Conservation (phyloP, 1,140 invertebrate species). For the Ceratina australensis region DNA sequence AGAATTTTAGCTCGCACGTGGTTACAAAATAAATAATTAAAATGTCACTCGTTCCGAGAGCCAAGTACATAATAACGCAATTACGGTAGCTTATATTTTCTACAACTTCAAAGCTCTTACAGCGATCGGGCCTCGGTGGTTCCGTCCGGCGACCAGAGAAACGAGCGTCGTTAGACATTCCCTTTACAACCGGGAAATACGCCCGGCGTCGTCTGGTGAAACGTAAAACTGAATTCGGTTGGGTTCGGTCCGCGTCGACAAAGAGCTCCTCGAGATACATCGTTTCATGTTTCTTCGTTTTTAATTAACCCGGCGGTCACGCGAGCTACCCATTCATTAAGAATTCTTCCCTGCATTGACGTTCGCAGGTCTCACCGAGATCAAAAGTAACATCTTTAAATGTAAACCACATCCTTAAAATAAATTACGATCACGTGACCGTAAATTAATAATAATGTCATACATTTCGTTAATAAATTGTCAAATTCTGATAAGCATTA, state of each 20-base stretch:
- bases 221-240: background rate
- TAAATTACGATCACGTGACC: too few species aligned
- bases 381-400: too few species aligned
- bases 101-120: background rate
- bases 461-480: too few species aligned
- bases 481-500: too few species aligned
- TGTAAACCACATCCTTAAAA: too few species aligned
- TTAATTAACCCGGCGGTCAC: slow-evolving; percentile 28
- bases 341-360: slow-evolving; percentile 15
- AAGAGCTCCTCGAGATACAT: background rate
- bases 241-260: background rate
- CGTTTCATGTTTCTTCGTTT: slow-evolving; percentile 20
- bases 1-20: too few species aligned
- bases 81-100: background rate
- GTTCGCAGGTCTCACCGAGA: background rate
- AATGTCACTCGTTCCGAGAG: background rate
- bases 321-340: slow-evolving; percentile 14
- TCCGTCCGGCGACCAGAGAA: background rate
- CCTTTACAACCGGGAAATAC: background rate
- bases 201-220: background rate
- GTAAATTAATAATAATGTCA: too few species aligned
- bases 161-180: slow-evolving; percentile 3
- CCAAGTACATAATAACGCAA: background rate
- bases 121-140: background rate
- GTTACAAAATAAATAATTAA: too few species aligned